Evolutionary conservation across 2,113 vertebrate species (phyloP).

Genomic region (Sigmodon hispidus): DNA sequence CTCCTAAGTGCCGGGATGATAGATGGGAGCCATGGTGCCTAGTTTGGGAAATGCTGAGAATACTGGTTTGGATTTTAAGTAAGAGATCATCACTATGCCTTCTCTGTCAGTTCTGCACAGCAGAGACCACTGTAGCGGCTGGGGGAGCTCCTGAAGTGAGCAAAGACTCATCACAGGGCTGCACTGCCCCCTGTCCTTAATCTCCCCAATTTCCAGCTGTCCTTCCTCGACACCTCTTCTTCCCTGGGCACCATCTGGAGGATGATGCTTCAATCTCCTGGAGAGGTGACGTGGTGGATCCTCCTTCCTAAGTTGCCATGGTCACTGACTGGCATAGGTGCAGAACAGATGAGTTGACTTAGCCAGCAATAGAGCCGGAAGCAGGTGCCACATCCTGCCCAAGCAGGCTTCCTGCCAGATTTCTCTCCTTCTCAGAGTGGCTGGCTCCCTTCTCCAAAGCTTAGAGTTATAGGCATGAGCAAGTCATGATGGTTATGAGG

Average conservation of each 20-base stretch:
- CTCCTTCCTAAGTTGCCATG: slow-evolving; percentile 13
- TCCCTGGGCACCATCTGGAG: not conserved
- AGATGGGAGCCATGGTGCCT: not conserved
- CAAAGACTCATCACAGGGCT: not conserved
- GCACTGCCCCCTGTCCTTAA: not conserved
- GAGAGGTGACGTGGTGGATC: not conserved
- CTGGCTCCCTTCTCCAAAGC: not conserved
- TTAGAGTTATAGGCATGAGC: accelerated
- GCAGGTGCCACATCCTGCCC: not conserved
- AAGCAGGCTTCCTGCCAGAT: not conserved
- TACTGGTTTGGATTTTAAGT: not conserved
- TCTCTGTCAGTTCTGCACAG: not conserved
- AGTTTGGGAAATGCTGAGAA: not conserved
- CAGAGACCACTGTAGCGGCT: not conserved
- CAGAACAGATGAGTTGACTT: not conserved
- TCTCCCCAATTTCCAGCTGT: not conserved
- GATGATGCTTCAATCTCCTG: not conserved
- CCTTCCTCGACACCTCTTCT: slow-evolving; percentile 23
- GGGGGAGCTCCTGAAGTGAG: not conserved
- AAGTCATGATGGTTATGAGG: accelerated
- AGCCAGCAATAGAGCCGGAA: not conserved
- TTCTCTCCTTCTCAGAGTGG: not conserved
- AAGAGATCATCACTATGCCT: not conserved
- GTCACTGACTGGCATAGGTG: not conserved
- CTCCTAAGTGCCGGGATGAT: not conserved